Percentiles rank a stretch among this genome's conserved stretches.
phyloP scores from a whole-genome alignment of 1,140 invertebrate species.

The Thaumatotibia leucotreta region DNA sequence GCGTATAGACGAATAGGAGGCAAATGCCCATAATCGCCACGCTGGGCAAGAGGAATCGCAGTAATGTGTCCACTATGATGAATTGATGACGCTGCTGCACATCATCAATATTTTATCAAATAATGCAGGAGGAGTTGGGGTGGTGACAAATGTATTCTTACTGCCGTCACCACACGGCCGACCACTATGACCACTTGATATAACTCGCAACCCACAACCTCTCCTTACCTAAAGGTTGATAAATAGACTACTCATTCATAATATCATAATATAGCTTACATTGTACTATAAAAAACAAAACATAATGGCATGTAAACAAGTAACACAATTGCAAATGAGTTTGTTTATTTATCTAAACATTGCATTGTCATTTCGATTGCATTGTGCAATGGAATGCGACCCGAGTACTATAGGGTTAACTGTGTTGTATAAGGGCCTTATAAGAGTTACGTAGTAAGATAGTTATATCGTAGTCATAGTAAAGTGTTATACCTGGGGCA shows the following conservation, averaged over 20 bases:
- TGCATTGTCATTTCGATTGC: neutral
- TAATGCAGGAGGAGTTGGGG: too few relatives aligned
- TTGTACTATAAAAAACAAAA: conserved; percentile 5
- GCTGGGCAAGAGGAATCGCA: too few relatives aligned
- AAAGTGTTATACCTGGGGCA: too few relatives aligned
- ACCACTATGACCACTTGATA: too few relatives aligned
- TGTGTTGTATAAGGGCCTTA: conserved; percentile 1
- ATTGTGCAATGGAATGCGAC: neutral
- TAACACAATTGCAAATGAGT: neutral
- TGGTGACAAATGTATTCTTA: too few relatives aligned
- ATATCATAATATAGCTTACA: conserved; percentile 2
- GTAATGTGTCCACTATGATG: too few relatives aligned
- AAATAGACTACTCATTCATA: neutral
- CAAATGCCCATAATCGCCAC: too few relatives aligned
- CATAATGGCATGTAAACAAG: conserved; percentile 3
- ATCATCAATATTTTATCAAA: too few relatives aligned
- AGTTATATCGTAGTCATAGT: neutral
- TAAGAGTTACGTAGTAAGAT: neutral
- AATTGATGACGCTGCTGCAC: too few relatives aligned
- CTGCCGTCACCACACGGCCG: too few relatives aligned
- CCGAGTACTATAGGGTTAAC: neutral
- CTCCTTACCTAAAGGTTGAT: neutral
- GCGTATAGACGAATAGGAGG: too few relatives aligned
- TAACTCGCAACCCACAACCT: too few relatives aligned
- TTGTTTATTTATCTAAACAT: neutral